Conservation (phyloP, 92 coral and sea anemone genomes). For the Umimayanthus kanabou region DNA sequence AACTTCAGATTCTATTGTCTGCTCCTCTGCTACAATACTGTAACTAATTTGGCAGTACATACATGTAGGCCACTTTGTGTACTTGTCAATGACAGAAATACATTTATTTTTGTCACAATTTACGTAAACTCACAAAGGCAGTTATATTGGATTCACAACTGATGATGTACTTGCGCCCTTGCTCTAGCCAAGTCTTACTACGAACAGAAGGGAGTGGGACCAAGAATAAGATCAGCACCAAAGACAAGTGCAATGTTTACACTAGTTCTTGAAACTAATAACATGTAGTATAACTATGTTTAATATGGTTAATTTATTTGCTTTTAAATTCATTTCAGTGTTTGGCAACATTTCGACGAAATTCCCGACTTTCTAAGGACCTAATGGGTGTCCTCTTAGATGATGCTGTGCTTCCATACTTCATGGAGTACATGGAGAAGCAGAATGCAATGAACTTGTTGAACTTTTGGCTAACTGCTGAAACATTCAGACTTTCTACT, state of each 20-base stretch:
- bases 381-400: constrained; percentile 82
- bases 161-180: too few species aligned
- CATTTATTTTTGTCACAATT: too few species aligned
- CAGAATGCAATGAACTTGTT: constrained; percentile 84
- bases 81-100: too few species aligned
- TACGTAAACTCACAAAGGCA: too few species aligned
- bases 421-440: constrained; percentile 92
- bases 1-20: too few species aligned
- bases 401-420: constrained; percentile 89
- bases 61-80: too few species aligned
- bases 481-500: constrained; percentile 91
- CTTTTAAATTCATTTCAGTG: constrained; percentile 60
- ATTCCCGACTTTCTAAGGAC: constrained; percentile 85
- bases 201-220: too few species aligned
- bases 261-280: neutral
- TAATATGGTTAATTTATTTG: neutral
- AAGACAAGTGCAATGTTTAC: neutral
- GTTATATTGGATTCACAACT: too few species aligned
- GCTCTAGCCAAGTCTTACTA: too few species aligned
- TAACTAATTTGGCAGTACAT: too few species aligned
- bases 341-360: constrained; percentile 89
- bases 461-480: constrained; percentile 97
- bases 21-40: too few species aligned
- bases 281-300: neutral
- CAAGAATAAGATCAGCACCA: too few species aligned